Base-by-base conservation (phyloP, 2,888 invertebrate species). In the Tribolium freemani region DNA sequence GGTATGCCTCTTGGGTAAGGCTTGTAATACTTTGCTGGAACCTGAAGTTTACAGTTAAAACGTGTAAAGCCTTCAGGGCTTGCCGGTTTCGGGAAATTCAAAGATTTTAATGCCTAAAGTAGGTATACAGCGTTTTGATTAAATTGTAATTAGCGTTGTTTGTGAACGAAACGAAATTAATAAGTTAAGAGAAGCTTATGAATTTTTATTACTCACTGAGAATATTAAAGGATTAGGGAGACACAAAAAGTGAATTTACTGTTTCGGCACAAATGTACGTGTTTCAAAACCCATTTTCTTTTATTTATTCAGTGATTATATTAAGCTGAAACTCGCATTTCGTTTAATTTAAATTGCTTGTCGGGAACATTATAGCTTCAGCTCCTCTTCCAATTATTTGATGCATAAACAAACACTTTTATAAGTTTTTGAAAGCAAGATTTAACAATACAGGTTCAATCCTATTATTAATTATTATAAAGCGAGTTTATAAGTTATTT, bases 11-110 rank as follows among this genome's bases (percentile, higher is more conserved):
- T 48, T 63, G 64, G 56, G 57, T 50, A 30, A 53, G 58, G 50
- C 21, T 58, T 30, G 69, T 60, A 57, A 69, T 66, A 54, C 66
- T 66, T 66, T 9, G 30, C 45, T n/a, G 30, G 54, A 53, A 21
- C 53, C 11, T 53, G 44, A 38, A 54, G 3, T 64, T 64, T 64
- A 64, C 64, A 54, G 64, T 64, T 64, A 54, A 45, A 51, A 48
- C 26, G 26, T n/a, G 21, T 31, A 54, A 58, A 38, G 57, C 57
- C 57, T 58, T 10, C n/a, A 21, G 64, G 53, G 64, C 5, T 3
- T 38, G 38, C 8, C 38, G 3, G 26, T 38, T 38, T 38, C n/a
- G 8, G 6, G 8, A n/a, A 9, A 38, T 3, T 38, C n/a, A 38
- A 38, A 38, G 38, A 38, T 38, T 38, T 3, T 38, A n/a, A 38